Base-by-base conservation (phyloP, 2,888 invertebrate genomes). In the Phaedon cochleariae region DNA sequence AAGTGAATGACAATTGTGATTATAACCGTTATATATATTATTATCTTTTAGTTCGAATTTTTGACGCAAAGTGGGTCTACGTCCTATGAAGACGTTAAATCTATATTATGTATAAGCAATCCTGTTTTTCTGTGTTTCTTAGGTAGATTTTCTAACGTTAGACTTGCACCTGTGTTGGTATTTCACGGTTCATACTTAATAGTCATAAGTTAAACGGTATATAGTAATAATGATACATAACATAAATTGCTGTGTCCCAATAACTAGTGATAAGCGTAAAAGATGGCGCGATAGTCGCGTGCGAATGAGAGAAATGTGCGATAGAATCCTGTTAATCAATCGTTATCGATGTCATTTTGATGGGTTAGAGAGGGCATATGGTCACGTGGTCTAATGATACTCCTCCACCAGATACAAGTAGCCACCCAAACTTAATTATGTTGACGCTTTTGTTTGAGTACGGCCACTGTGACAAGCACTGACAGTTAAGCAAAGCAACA, bases 221-320 rank as follows among this genome's bases (percentile, higher is more conserved):
- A 76, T 70, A 74, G 72, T 73, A 77, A 72, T 77, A 74, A 73
- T 70, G 68, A 74, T 34, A 34, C 3, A 67, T 71, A 73, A 75
- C 62, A 76, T 76, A 71, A 68, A 48, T 82, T 83, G 83, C 83
- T 83, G 83, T 84, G 83, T 82, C 83, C 83, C 83, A 83, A 82
- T 82, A 82, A 82, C 77, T 82, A 82, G 80, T 81, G 78, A 80
- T 81, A 80, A 75, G 80, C 76, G 76, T 80, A 80, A 76, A 71
- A 75, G 79, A 70, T 72, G 74, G 67, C 62, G 55, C 58, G 65
- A 70, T 64, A 67, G 67, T 65, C 66, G 70, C 64, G 70, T 53
- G 67, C 53, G 61, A 65, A 66, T 54, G 57, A 57, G 53, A n/a
- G 51, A 55, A 59, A 58, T 68, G 73, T 68, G 63, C 64, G 69